These are phyloP conservation scores for Syndactyla subalaris DNA, from an alignment of 2,797 vertebrate species.

Conservation along the genomic window DNA sequence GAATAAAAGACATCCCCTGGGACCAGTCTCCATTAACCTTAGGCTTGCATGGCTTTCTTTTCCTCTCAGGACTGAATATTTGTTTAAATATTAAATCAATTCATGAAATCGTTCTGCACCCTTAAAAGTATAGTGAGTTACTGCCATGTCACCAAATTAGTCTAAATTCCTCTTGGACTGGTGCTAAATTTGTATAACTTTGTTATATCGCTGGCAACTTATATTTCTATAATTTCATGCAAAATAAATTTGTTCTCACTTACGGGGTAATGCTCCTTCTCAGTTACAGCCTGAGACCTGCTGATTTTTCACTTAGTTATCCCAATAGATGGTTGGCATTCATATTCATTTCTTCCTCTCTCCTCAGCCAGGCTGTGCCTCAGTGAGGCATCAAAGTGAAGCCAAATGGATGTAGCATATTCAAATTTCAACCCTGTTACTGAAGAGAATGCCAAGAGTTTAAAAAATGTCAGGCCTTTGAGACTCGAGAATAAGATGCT, in stretches of 20 bases:
- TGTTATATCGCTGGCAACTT: slow-evolving; percentile 12
- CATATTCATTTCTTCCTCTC: slow-evolving; percentile 22
- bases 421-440: slow-evolving; percentile 44
- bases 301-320: slow-evolving; percentile 31
- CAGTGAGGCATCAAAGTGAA: background rate
- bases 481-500: background rate
- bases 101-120: background rate
- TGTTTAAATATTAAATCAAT: slow-evolving; percentile 6
- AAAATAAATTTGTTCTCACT: slow-evolving; percentile 26
- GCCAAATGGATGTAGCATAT: slow-evolving; percentile 41
- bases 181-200: slow-evolving; percentile 18
- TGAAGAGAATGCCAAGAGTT: slow-evolving; percentile 40
- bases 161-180: slow-evolving; percentile 2
- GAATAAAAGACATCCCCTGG: slow-evolving; percentile 24
- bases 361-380: slow-evolving; percentile 25
- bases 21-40: slow-evolving; percentile 26
- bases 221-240: slow-evolving; percentile 18
- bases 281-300: slow-evolving; percentile 43
- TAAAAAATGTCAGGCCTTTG: slow-evolving; percentile 14
- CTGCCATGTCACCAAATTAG: background rate
- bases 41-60: background rate
- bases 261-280: slow-evolving; percentile 23
- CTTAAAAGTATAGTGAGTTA: background rate
- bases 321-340: slow-evolving; percentile 16
- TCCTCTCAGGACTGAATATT: background rate